Percentiles rank a stretch among this genome's conserved stretches.
Evolutionary conservation across 2,888 invertebrate species (phyloP).

Genomic region (Nephrotoma flavescens): DNA sequence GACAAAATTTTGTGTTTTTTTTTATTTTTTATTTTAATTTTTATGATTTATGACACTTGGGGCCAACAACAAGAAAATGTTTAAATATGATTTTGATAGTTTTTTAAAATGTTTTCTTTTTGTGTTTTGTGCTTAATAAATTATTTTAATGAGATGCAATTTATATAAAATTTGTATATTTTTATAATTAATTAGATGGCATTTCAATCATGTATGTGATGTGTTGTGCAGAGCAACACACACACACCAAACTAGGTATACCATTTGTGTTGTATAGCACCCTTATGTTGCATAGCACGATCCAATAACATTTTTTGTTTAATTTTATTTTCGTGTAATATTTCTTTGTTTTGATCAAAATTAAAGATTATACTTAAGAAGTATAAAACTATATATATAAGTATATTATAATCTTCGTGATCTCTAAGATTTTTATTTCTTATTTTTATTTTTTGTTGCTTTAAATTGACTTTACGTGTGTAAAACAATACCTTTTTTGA

Average conservation of each 20-base stretch:
- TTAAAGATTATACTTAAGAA: neutral
- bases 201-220: neutral
- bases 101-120: neutral
- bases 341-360: neutral
- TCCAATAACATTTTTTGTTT: neutral
- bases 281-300: neutral
- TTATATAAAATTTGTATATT: neutral
- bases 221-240: neutral
- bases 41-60: neutral
- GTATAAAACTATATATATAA: neutral
- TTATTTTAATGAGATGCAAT: neutral
- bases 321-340: neutral
- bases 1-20: neutral
- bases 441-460: neutral
- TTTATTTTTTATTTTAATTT: neutral
- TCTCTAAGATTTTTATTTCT: neutral
- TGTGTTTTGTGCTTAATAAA: neutral
- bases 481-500: slow-evolving; percentile 1
- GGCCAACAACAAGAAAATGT: neutral
- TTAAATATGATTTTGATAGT: neutral
- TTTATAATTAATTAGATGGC: neutral
- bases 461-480: slow-evolving; percentile 2
- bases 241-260: neutral
- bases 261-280: neutral
- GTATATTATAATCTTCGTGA: neutral